phyloP scores from a whole-genome alignment of 2,888 invertebrate genomes.

The Dynastes grantii region DNA sequence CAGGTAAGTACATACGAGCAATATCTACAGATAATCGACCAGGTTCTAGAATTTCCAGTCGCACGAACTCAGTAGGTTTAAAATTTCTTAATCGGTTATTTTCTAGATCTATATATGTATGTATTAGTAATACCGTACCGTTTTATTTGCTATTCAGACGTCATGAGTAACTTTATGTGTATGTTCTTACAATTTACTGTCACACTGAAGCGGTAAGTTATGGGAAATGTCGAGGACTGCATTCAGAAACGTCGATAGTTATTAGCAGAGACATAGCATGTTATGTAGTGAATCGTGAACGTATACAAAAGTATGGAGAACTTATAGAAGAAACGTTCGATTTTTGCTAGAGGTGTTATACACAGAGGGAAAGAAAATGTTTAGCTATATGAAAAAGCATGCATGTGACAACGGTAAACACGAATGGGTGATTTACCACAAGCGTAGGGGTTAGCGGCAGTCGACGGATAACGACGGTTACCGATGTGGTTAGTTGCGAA shows the following conservation, averaged over 20 bases:
- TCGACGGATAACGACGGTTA: too few relatives aligned
- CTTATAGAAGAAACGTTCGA: not conserved
- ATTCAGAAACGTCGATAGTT: conserved; percentile 24
- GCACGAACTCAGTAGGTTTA: not conserved
- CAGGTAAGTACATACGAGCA: not conserved
- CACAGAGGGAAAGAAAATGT: too few relatives aligned
- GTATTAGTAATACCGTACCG: too few relatives aligned
- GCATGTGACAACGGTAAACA: too few relatives aligned
- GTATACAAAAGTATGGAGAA: not conserved
- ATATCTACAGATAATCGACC: not conserved
- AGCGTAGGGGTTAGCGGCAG: too few relatives aligned
- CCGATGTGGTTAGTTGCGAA: too few relatives aligned
- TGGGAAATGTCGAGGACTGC: conserved; percentile 6
- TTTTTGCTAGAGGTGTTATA: too few relatives aligned
- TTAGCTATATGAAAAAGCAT: too few relatives aligned
- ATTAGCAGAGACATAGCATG: conserved; percentile 4
- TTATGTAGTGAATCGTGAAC: conserved; percentile 4
- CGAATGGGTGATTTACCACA: too few relatives aligned
- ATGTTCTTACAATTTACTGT: conserved; percentile 18
- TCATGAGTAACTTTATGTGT: not conserved
- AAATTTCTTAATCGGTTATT: too few relatives aligned
- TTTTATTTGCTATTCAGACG: conserved; percentile 20
- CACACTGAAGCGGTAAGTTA: conserved; percentile 1
- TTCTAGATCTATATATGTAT: too few relatives aligned
- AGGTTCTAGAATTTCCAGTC: not conserved